Base-by-base conservation (phyloP, 2,113 vertebrate species). In the Garra rufa region DNA sequence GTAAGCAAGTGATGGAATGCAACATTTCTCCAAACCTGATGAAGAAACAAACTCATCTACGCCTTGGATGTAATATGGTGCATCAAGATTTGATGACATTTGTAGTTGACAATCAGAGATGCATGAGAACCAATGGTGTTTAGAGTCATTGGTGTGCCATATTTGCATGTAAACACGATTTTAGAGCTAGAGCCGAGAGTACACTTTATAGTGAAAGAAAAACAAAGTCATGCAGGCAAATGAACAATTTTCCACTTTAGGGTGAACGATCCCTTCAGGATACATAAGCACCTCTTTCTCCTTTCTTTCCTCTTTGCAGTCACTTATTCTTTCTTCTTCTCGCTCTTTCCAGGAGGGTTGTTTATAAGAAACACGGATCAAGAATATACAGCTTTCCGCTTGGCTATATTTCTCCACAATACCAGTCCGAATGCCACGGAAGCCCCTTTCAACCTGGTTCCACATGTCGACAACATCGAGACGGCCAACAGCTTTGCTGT, bases 331-430 rank as follows among this genome's bases (percentile, higher is more conserved):
- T 59, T 85, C 87, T 71, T 73, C 70, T 69, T 88, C 63, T 87
- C 82, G 34, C 30, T 67, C 89, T 91, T 87, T 91, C 69, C 92
- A 99, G 98, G 98, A 93, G 98, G 98, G 88, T 94, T 99, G 93
- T 99, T 99, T 95, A 99, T 99, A 95, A 95, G 98, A 95, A 99
- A 99, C 95, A 99, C 98, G 88, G 98, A 99, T 96, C 98, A 99
- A 96, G 98, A 99, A 93, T 99, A 99, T 90, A 99, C 97, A 83
- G 98, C 97, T 84, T 99, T 99, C 89, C 96, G 97, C 87, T 94
- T 99, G 93, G 97, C 98, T 84, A 99, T 99, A 93, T 99, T 99
- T 94, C 97, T 99, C 89, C 98, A 99, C 94, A 99, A 99, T 93
- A 99, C 98, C 93, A 99, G 98, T 92, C 98, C 98, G 70, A 99